Base-by-base conservation (phyloP, 2,797 vertebrate species). In the Rhinogobio ventralis region DNA sequence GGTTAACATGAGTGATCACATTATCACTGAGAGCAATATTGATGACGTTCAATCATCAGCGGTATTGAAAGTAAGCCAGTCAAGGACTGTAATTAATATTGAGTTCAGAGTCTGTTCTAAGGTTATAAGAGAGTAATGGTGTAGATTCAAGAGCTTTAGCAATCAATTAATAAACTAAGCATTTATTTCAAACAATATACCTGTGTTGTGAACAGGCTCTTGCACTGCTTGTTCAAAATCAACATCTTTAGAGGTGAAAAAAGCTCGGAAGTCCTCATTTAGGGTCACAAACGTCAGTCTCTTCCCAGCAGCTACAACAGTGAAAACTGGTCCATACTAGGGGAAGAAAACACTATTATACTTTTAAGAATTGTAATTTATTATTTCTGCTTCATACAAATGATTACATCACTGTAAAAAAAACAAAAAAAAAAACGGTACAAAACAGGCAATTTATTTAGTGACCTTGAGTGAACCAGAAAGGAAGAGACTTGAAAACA, bases 241-340 rank as follows among this genome's bases (percentile, higher is more conserved):
- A 82, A 95, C 81, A 85, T 95, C 90, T 91, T 95, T 95, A 8
- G 96, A 96, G 25, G 91, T 95, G 83, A 96, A 95, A 90, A 97
- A 96, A 14, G 90, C 88, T 78, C 93, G 86, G 14, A 95, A 83
- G 85, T 95, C 95, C 85, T 96, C 95, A 81, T 95, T 94, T 64
- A 95, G 93, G 5, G 92, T 96, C 80, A 96, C 90, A 91, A 96
- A 97, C 23, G 96, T 96, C 79, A 96, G 93, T 1, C 95, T 91
- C 53, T 94, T 95, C 20, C 96, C 96, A 85, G 95, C 69, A 39
- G 93, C 92, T 0, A 93, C 86, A 79, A 97, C 67, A 8, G 96
- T 97, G 93, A 96, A 97, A 49, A 96, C 69, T 23, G 96, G 95
- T 30, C 96, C 95, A 17, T 95, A 90, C 96, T 97, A 71, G 49